Evolutionary conservation across 2,113 vertebrate species (phyloP), one percentile per base, ranked within the genome.

Genomic region (Clarias batrachus): DNA sequence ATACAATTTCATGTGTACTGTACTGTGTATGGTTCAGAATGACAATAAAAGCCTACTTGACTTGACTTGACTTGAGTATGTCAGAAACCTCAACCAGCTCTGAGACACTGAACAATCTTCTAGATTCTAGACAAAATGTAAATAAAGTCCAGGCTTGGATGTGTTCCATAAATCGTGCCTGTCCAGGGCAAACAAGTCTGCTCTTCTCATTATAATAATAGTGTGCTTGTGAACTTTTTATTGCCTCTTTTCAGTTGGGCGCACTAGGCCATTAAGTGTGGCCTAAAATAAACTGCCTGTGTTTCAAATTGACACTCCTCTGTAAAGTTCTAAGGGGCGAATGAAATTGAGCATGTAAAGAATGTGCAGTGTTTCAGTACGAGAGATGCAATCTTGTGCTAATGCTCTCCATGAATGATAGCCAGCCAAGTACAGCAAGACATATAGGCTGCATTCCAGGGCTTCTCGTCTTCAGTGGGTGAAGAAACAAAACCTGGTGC

Each of bases 301-400:
- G 88, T 89, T 88, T 90, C 90, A 84, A 74, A 85, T 89, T 89
- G 88, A 84, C 88, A 87, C 87, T 90, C 88, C 60, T 70, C 66
- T 74, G 90, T 89, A 65, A 81, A 86, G 79, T 71, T 89, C 89
- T 81, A 56, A 56, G 27, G 91, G 88, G 86, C 87, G 89, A 57
- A 84, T 78, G 79, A 92, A 90, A 93, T 89, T 90, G 88, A 91
- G 88, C 88, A 91, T 91, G 89, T 88, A 85, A 84, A 87, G 86
- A 89, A 90, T 87, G 84, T 91, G 85, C 56, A 37, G 81, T 82
- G 89, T 90, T 90, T 91, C 87, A 70, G 82, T 82, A 80, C 88
- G 76, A 81, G 57, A 82, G 63, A n/a, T 81, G 83, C 86, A 86
- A 85, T 88, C 70, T 81, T 70, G 74, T 77, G 17, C 41, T 85